These are phyloP conservation scores for Gulo gulo DNA, from an alignment of 2,113 vertebrate species.

Conservation along the genomic window DNA sequence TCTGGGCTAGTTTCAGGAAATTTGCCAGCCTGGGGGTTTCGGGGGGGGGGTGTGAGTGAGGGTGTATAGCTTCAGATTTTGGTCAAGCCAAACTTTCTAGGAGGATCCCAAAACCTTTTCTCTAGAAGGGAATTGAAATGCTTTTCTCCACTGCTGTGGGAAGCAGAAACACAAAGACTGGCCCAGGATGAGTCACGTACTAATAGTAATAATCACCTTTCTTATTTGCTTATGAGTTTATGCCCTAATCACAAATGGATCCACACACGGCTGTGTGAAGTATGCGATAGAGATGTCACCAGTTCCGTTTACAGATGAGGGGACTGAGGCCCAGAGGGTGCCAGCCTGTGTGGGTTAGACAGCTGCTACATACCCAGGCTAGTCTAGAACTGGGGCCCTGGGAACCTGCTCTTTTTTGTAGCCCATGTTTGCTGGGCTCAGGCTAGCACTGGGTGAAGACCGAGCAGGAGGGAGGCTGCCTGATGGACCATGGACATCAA, in stretches of 20 bases:
- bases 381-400: neutral
- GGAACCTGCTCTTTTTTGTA: neutral
- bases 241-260: neutral
- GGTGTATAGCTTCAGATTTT: neutral
- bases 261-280: neutral
- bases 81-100: neutral
- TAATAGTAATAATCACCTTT: neutral
- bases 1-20: neutral
- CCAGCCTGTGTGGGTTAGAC: neutral
- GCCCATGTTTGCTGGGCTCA: neutral
- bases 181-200: neutral
- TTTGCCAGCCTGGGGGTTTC: neutral
- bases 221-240: neutral
- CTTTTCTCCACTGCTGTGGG: neutral
- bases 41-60: neutral
- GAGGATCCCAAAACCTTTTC: neutral
- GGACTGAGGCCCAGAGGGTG: neutral
- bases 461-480: neutral
- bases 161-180: neutral
- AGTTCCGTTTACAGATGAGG: neutral
- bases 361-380: neutral
- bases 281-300: neutral
- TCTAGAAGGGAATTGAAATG: neutral
- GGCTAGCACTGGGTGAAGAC: neutral
- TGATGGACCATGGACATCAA: neutral